Percentiles rank a stretch among this genome's conserved stretches.
These are phyloP conservation scores for Mohoua ochrocephala DNA, from an alignment of 2,113 vertebrate species.

Conservation along the genomic window DNA sequence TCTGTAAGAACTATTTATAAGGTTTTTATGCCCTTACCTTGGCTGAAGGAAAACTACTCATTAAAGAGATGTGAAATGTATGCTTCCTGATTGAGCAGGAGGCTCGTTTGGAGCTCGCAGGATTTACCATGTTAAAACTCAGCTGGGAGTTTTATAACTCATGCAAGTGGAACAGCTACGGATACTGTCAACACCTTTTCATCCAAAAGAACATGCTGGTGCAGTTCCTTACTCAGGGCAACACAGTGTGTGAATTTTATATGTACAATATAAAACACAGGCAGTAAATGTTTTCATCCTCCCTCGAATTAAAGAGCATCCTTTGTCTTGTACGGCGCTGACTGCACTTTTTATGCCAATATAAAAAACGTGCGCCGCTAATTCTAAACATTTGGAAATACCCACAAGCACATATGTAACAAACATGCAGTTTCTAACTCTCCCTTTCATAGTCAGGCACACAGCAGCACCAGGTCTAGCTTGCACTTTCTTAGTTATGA, in stretches of 20 bases:
- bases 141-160: neutral
- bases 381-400: neutral
- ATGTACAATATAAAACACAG: neutral
- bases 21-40: neutral
- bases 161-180: neutral
- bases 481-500: neutral
- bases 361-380: neutral
- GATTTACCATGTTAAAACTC: neutral
- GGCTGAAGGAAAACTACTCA: neutral
- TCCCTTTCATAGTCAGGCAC: neutral
- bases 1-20: neutral
- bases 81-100: neutral
- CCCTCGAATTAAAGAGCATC: neutral
- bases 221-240: constrained; percentile 12
- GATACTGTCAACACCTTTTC: neutral
- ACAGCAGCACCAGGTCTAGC: neutral
- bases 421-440: neutral
- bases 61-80: neutral
- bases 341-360: neutral
- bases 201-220: neutral
- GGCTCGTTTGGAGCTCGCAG: neutral
- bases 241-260: neutral
- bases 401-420: neutral
- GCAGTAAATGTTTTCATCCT: neutral
- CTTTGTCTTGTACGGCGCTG: neutral